Evolutionary conservation across 2,113 vertebrate genomes (phyloP).

Genomic region (Gadus macrocephalus): DNA sequence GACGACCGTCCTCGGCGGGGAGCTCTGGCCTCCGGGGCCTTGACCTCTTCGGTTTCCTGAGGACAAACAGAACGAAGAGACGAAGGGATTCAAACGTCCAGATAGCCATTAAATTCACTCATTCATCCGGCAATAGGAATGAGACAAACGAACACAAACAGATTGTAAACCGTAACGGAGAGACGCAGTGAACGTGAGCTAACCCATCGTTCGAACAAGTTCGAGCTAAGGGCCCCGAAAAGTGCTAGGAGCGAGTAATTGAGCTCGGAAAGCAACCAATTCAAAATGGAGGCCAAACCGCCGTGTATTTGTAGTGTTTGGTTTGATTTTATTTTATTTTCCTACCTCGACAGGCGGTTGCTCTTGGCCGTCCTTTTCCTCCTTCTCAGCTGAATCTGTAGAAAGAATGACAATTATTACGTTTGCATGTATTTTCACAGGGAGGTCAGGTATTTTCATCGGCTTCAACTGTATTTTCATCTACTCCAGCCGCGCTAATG

Average conservation of each 20-base stretch:
- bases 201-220: not conserved
- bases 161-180: no score
- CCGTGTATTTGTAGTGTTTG: no score
- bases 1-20: slow-evolving; percentile 54
- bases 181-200: no score
- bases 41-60: slow-evolving; percentile 50
- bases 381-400: not conserved
- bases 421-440: not conserved
- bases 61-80: slow-evolving; percentile 5
- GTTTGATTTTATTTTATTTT: not conserved
- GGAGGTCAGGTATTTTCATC: not conserved
- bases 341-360: not conserved
- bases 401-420: not conserved
- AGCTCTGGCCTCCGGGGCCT: slow-evolving; percentile 35
- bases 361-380: not conserved
- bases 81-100: not conserved
- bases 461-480: not conserved
- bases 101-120: not conserved
- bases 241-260: not conserved
- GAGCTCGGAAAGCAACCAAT: not conserved
- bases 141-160: no score
- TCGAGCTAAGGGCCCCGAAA: not conserved
- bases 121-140: no score
- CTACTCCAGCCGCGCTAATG: not conserved
- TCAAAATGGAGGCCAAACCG: not conserved